These are phyloP conservation scores for Glaucomys volans DNA, from an alignment of 2,113 vertebrate genomes.

Conservation along the genomic window DNA sequence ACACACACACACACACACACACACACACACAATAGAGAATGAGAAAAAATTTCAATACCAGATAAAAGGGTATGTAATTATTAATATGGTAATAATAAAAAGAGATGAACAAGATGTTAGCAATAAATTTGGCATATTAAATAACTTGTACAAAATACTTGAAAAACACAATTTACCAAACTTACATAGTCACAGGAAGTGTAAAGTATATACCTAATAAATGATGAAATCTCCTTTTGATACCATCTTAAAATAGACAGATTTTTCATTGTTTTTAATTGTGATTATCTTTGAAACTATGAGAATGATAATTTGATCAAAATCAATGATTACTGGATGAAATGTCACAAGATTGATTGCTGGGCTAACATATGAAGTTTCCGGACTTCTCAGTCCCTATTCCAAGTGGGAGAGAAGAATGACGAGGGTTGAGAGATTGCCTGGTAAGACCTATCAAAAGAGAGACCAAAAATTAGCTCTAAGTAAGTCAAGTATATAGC, in stretches of 20 bases:
- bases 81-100: not conserved
- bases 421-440: not conserved
- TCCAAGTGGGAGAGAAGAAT: not conserved
- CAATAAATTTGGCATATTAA: not conserved
- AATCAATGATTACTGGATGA: not conserved
- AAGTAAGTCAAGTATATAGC: not conserved
- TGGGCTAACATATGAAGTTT: not conserved
- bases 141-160: not conserved
- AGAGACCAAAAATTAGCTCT: not conserved
- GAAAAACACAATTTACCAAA: not conserved
- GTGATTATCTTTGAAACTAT: not conserved
- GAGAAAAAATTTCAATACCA: not conserved
- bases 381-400: not conserved
- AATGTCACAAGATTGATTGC: not conserved
- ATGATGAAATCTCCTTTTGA: not conserved
- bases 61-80: not conserved
- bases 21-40: too few species aligned
- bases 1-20: not conserved
- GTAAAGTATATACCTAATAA: not conserved
- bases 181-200: not conserved
- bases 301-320: not conserved
- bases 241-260: not conserved
- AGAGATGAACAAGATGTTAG: not conserved
- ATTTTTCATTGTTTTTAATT: not conserved
- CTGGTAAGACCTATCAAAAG: slow-evolving; percentile 53